Conservation (phyloP, 2,888 invertebrate species). For the Lypha dubia region DNA sequence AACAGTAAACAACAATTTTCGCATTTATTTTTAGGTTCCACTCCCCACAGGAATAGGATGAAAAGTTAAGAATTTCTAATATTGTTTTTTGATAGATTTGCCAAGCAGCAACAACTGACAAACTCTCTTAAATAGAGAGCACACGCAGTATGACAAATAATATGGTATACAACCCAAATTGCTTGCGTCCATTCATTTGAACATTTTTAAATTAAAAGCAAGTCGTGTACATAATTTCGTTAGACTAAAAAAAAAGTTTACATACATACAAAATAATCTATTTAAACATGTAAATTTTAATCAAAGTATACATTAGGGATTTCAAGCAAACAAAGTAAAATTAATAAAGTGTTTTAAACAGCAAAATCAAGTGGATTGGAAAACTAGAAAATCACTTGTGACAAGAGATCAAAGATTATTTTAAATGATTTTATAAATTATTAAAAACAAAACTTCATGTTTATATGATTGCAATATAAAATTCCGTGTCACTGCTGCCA, state of each 20-base stretch:
- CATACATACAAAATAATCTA: background rate
- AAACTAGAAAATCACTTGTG: conserved; percentile 15
- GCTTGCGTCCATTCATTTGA: conserved; percentile 21
- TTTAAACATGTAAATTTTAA: conserved; percentile 36
- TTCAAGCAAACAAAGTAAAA: conserved; percentile 4
- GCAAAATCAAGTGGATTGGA: background rate
- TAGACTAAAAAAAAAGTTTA: conserved; percentile 26
- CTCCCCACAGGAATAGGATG: conserved; percentile 6
- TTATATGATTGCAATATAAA: background rate
- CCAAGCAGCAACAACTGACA: background rate
- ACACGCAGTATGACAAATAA: background rate
- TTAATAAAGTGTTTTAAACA: conserved; percentile 35
- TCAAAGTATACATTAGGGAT: conserved; percentile 42
- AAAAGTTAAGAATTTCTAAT: conserved; percentile 49
- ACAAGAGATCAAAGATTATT: conserved; percentile 62
- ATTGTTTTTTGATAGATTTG: conserved; percentile 28
- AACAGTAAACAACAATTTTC: conserved; percentile 30
- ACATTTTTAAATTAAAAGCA: conserved; percentile 50
- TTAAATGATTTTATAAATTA: conserved; percentile 49
- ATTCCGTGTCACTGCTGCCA: no score
- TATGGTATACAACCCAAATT: conserved; percentile 14
- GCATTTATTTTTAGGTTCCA: background rate
- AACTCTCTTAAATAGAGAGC: background rate
- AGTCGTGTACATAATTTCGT: conserved; percentile 64
- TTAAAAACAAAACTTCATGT: conserved; percentile 34